These are phyloP conservation scores for Stenichneumon culpator DNA, from an alignment of 2,888 invertebrate species.

Conservation along the genomic window DNA sequence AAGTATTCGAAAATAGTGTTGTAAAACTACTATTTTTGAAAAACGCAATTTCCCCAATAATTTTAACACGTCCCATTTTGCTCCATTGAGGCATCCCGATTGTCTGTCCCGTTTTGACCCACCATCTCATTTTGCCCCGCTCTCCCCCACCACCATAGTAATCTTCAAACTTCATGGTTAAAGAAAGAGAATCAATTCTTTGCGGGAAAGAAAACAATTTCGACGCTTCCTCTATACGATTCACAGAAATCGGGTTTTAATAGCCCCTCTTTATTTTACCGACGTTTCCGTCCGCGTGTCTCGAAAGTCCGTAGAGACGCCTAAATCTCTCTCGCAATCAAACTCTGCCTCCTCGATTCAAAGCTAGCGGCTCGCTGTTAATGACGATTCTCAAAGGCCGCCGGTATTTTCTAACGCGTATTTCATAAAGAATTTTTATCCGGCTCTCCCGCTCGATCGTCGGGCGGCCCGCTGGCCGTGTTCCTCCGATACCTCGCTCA, in stretches of 20 bases:
- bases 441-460: not conserved
- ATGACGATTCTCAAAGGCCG: conserved; percentile 3
- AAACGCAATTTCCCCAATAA: too few relatives aligned
- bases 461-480: not conserved
- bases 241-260: conserved; percentile 7
- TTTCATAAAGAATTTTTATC: not conserved
- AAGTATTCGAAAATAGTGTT: not conserved
- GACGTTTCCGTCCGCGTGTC: not conserved
- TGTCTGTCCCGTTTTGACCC: too few relatives aligned
- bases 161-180: not conserved
- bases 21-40: too few relatives aligned
- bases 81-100: too few relatives aligned
- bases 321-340: conserved; percentile 3
- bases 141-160: not conserved
- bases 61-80: too few relatives aligned
- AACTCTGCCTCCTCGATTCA: not conserved
- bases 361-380: not conserved
- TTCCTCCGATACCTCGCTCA: not conserved
- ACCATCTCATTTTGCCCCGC: too few relatives aligned
- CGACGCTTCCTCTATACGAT: not conserved
- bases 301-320: not conserved
- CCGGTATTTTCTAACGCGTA: conserved; percentile 6
- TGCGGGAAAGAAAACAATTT: not conserved
- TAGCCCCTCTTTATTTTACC: not conserved
- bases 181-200: not conserved